phyloP scores from a whole-genome alignment of 2,113 vertebrate genomes.

The Aegithalos caudatus region DNA sequence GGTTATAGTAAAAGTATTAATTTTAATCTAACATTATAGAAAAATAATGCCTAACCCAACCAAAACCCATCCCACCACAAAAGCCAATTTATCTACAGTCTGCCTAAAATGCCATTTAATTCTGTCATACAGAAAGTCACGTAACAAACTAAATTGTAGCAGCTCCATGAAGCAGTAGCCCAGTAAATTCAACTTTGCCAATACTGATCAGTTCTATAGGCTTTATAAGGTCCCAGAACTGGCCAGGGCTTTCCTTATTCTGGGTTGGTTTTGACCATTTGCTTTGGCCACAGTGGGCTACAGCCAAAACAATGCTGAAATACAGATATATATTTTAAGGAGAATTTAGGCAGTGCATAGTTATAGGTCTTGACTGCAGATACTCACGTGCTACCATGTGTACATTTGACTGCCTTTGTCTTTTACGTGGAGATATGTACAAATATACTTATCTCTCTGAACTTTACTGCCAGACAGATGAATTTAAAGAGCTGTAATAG shows the following conservation, averaged over 20 bases:
- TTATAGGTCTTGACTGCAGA: neutral
- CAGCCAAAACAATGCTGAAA: neutral
- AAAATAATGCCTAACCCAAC: neutral
- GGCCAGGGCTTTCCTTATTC: neutral
- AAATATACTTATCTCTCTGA: neutral
- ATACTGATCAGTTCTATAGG: neutral
- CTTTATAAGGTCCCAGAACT: neutral
- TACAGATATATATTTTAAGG: neutral
- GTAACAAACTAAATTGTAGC: neutral
- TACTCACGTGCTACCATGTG: too few species aligned
- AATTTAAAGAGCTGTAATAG: neutral
- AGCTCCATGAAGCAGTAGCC: neutral
- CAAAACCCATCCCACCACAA: neutral
- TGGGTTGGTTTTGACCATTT: neutral
- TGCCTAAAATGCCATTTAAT: neutral
- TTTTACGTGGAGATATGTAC: neutral
- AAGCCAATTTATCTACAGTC: neutral
- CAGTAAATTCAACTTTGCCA: neutral
- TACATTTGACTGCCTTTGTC: neutral
- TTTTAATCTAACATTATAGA: neutral
- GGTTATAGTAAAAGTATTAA: too few species aligned
- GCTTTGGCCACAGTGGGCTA: neutral
- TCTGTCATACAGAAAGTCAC: neutral
- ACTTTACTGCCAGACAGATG: rapidly evolving
- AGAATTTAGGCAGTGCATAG: neutral